These are phyloP conservation scores for Lordiphosa fenestrarum DNA, from an alignment of 2,888 invertebrate genomes.

Conservation along the genomic window DNA sequence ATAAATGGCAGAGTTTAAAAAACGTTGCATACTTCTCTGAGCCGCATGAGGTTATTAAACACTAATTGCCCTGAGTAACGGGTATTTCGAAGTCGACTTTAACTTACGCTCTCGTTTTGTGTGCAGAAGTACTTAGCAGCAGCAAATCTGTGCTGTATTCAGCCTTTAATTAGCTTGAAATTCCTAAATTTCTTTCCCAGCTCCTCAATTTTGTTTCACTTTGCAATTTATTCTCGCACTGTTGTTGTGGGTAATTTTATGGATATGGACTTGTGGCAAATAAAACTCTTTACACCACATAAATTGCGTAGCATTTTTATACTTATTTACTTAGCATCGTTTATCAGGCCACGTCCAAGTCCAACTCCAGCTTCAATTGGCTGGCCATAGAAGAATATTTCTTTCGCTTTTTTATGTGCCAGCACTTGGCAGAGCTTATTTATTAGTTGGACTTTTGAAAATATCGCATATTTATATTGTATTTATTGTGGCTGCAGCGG, in stretches of 20 bases:
- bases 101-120: too few relatives aligned
- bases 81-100: too few relatives aligned
- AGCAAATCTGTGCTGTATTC: background rate
- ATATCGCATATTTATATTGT: slow-evolving; percentile 54
- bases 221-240: slow-evolving; percentile 1
- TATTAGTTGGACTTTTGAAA: slow-evolving; percentile 70
- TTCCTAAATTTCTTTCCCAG: too few relatives aligned
- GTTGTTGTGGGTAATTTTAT: slow-evolving; percentile 27
- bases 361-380: slow-evolving; percentile 26
- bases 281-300: slow-evolving; percentile 66
- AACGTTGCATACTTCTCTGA: too few relatives aligned
- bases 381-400: slow-evolving; percentile 33
- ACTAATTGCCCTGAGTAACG: too few relatives aligned
- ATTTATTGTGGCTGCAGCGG: slow-evolving; percentile 44
- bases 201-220: too few relatives aligned
- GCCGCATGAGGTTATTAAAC: too few relatives aligned
- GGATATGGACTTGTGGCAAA: slow-evolving; percentile 41
- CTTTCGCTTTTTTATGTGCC: slow-evolving; percentile 21
- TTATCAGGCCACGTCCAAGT: slow-evolving; percentile 53
- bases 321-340: slow-evolving; percentile 62
- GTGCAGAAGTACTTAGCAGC: too few relatives aligned
- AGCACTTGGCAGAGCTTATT: slow-evolving; percentile 49
- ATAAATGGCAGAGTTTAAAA: too few relatives aligned
- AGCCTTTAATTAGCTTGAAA: background rate
- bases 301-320: slow-evolving; percentile 62